Evolutionary conservation across 2,797 vertebrate genomes (phyloP), one percentile per base, ranked within the genome.

Genomic region (Mormyrus hasselquistii): DNA sequence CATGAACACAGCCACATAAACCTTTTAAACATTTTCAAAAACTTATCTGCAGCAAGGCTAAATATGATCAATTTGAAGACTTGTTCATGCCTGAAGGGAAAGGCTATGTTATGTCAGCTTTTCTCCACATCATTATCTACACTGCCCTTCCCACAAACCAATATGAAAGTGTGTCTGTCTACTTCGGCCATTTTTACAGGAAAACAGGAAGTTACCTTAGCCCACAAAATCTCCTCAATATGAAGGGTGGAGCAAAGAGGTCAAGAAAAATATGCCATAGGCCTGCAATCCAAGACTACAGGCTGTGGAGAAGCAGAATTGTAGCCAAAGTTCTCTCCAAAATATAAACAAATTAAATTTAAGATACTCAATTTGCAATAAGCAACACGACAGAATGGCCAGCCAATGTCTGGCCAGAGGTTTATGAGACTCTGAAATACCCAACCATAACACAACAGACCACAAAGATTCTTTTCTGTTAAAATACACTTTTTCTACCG

Each of bases 121-220:
- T 85, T 83, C 79, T 73, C 16, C 79, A 22, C n/a, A n/a, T 47
- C 47, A 83, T 83, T n/a, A 49, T 83, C 79, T 85, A 25, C n/a
- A 85, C 8, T 85, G 52, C 49, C 85, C 85, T 86, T 55, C 85
- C 47, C 29, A 57, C 22, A 53, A 84, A 86, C 49, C 49, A n/a
- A 49, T 29, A 52, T n/a, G 25, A 57, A 22, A 88, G 34, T 83
- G 73, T 22, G 88, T 44, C 50, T 44, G 12, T 2, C 25, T 5
- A 44, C 25, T 41, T 47, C 38, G 41, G 76, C 65, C 88, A 88
- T 73, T 62, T 57, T 89, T 44, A 88, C 89, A 92, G 92, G 85
- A 73, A 87, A 73, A 57, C 55, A 90, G 90, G 90, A 91, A 76
- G 89, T 57, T 79, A 59, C 87, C 62, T 57, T 86, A 82, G 87